Evolutionary conservation across 2,888 invertebrate species (phyloP), one percentile per base, ranked within the genome.

Genomic region (Torymus tubicola): DNA sequence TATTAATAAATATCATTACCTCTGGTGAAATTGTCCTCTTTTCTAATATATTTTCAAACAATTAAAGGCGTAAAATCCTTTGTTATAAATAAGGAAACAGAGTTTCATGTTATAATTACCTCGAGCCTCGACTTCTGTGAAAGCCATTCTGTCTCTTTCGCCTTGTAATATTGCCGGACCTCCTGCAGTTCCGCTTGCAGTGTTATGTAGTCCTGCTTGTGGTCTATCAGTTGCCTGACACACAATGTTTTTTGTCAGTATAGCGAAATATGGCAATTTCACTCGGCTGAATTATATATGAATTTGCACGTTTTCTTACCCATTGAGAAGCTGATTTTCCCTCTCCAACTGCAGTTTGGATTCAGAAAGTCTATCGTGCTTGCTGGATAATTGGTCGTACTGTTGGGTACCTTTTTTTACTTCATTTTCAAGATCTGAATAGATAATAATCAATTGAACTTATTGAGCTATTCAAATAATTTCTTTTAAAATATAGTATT

Each of bases 301-400:
- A 42, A 42, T 42, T 64, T 31, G 14, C 1, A 16, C 11, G 16
- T 10, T 24, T 74, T 82, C 87, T 87, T 91, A 95, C 95, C 93
- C 93, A 90, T 95, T 95, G 14, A 96, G 92, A 85, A 94, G 93
- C 91, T 96, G 95, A 87, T 96, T 97, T 89, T 97, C 96, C 77
- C 94, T 95, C 4, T 95, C 95, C 3, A 96, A 91, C 88, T 96
- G 94, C 10, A 96, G 95, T 91, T 96, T 96, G 82, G 95, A 95
- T 89, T 97, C 96, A 88, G 96, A 95, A 57, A 97, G 91, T 81
- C 95, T 93, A 89, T 96, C 97, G 91, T 96, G 96, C 90, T 96
- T 96, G 18, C 94, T 93, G 52, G 96, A 96, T 74, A 97, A 91
- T 85, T 96, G 96, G 68, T 95, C 95, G 88, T 95, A 95, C 84